Conservation (phyloP, 2,888 invertebrate species). For the Trachelus tabidus region DNA sequence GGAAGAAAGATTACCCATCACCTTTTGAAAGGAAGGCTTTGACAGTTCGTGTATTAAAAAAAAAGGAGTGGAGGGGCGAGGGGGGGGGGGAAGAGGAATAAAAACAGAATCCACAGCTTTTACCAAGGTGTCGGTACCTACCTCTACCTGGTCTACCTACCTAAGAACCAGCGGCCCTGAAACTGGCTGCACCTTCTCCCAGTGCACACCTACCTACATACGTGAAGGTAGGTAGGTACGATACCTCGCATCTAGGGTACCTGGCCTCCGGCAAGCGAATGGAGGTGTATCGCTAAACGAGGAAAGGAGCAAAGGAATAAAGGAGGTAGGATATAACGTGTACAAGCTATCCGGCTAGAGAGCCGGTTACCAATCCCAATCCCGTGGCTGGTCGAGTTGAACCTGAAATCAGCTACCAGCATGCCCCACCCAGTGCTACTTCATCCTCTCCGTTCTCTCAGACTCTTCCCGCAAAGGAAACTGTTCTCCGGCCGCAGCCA, state of each 20-base stretch:
- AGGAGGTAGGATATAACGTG: slow-evolving; percentile 23
- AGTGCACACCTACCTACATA: slow-evolving; percentile 27
- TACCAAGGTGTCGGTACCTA: neutral
- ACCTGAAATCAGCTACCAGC: slow-evolving; percentile 49
- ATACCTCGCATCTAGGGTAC: slow-evolving; percentile 39
- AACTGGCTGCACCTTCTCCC: slow-evolving; percentile 51
- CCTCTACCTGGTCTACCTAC: neutral
- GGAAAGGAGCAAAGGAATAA: slow-evolving; percentile 30
- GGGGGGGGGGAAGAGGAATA: neutral
- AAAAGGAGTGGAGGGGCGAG: neutral
- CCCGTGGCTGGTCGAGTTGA: slow-evolving; percentile 41
- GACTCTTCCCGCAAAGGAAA: slow-evolving; percentile 46
- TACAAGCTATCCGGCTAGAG: slow-evolving; percentile 42
- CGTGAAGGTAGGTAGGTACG: slow-evolving; percentile 14
- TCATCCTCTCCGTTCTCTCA: slow-evolving; percentile 40
- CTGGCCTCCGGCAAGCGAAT: slow-evolving; percentile 53
- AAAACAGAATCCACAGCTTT: neutral
- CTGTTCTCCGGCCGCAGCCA: slow-evolving; percentile 18
- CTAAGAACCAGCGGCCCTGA: slow-evolving; percentile 30
- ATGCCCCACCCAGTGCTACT: slow-evolving; percentile 53
- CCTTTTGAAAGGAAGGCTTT: neutral
- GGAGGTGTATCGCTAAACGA: slow-evolving; percentile 35
- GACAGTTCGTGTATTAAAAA: neutral
- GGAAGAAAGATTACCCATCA: slow-evolving; percentile 22
- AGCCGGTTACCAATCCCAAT: slow-evolving; percentile 60